Conservation (phyloP, 2,888 invertebrate genomes). For the Lepas anatifera region DNA sequence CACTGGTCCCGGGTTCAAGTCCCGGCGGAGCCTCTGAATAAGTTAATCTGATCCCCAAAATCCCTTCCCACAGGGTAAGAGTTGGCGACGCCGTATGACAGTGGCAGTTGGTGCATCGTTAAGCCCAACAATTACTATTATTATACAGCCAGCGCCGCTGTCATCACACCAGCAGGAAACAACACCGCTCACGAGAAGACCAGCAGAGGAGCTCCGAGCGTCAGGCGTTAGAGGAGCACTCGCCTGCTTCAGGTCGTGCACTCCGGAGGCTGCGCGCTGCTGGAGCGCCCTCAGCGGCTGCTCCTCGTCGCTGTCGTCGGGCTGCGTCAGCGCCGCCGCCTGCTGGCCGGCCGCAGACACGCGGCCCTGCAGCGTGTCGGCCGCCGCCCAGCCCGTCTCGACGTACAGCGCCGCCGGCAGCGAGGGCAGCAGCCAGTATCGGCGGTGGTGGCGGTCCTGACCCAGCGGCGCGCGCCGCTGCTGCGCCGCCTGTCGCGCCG, state of each 20-base stretch:
- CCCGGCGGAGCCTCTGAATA: no score
- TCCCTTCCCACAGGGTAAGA: no score
- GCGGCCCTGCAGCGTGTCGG: slow-evolving; percentile 20
- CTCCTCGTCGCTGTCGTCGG: slow-evolving; percentile 21
- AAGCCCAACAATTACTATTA: no score
- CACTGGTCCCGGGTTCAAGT: no score
- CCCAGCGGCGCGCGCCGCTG: slow-evolving; percentile 32
- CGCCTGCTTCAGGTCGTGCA: no score
- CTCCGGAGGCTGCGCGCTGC: neutral
- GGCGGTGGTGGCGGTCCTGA: slow-evolving; percentile 34
- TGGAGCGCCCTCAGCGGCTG: neutral
- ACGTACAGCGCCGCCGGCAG: slow-evolving; percentile 31
- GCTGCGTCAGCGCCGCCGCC: slow-evolving; percentile 15
- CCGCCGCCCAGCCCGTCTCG: slow-evolving; percentile 26
- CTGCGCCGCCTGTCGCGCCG: slow-evolving; percentile 14
- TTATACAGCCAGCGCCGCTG: no score
- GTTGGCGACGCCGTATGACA: no score
- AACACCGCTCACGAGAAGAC: neutral
- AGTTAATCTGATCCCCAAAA: no score
- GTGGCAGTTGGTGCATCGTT: no score
- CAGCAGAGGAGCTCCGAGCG: no score
- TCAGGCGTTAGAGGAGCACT: no score
- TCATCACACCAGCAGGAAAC: neutral
- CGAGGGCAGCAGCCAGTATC: slow-evolving; percentile 36
- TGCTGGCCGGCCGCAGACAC: slow-evolving; percentile 17